These are phyloP conservation scores for Magallana nippona DNA, from an alignment of 2,888 invertebrate genomes.

Conservation along the genomic window DNA sequence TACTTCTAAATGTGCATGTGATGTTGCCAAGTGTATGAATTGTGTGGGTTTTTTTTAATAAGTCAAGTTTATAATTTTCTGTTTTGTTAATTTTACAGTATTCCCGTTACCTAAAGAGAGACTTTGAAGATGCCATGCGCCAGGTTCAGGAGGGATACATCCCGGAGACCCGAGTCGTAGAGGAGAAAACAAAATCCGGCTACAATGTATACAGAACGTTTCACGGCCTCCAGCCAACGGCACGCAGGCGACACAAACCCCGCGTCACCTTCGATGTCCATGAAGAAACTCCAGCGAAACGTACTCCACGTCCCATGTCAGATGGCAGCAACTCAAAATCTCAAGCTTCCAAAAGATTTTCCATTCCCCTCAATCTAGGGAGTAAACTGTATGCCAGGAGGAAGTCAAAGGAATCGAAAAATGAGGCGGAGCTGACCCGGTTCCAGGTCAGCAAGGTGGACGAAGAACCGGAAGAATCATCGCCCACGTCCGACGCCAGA, in stretches of 20 bases:
- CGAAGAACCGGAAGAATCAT: background rate
- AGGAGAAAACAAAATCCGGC: conserved; percentile 22
- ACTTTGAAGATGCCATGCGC: background rate
- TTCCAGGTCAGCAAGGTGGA: background rate
- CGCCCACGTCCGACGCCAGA: background rate
- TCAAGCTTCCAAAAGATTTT: background rate
- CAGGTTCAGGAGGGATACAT: background rate
- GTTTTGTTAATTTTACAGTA: conserved; percentile 23
- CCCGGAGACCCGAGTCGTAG: background rate
- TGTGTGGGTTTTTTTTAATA: too few relatives aligned
- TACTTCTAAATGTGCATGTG: too few relatives aligned
- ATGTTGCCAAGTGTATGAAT: too few relatives aligned
- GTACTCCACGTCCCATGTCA: background rate
- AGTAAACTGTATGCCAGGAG: background rate
- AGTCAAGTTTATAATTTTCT: background rate
- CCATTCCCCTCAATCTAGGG: background rate
- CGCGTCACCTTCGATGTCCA: background rate
- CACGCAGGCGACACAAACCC: background rate
- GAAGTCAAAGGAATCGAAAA: background rate
- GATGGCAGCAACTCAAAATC: background rate
- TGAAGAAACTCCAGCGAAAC: background rate
- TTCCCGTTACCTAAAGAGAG: conserved; percentile 11
- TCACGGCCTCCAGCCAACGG: conserved; percentile 3
- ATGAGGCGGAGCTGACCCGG: background rate
- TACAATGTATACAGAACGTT: conserved; percentile 28